Base-by-base conservation (phyloP, 2,797 vertebrate species). In the Todus mexicanus region DNA sequence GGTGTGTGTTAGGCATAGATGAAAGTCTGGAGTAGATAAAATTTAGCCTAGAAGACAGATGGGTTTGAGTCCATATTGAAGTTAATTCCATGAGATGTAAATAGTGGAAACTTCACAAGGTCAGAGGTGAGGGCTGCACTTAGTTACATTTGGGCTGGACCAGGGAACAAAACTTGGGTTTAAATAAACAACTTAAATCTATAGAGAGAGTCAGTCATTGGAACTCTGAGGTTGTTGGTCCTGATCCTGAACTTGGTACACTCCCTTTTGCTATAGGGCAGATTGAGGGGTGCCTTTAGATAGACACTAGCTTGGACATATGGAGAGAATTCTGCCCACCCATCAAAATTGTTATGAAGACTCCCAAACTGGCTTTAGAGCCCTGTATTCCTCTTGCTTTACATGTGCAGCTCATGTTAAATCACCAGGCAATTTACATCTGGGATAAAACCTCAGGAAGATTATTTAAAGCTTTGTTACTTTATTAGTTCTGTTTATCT, bases 401-500 rank as follows among this genome's bases (percentile, higher is more conserved):
- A 11, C 31, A 20, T 6, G 12, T 47, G 53, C n/a, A 72, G 14
- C 38, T 74, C 68, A 60, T 68, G 40, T 16, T 53, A 48, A 88
- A 76, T 33, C 51, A 27, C 26, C 19, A 22, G 60, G 73, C 10
- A 33, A 84, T 13, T 54, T n/a, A 69, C 7, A 72, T 47, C 63
- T 27, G 14, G 70, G 33, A 38, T 79, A 47, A 75, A 76, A 25
- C 12, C 61, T 69, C 1, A 0, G 37, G 61, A 74, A 71, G 37
- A 23, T 18, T 70, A 70, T 75, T 79, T 18, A 64, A 79, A 87
- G 29, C 42, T 60, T 68, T 4, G 4, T 68, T 74, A 50, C 27
- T 73, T 56, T 80, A 43, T 61, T 40, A 68, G 9, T 48, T 61
- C 73, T 92, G 73, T 91, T 96, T 93, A 81, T 87, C 84, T 78